Base-by-base conservation (phyloP, 2,113 vertebrate genomes). In the Rhizomys pruinosus region DNA sequence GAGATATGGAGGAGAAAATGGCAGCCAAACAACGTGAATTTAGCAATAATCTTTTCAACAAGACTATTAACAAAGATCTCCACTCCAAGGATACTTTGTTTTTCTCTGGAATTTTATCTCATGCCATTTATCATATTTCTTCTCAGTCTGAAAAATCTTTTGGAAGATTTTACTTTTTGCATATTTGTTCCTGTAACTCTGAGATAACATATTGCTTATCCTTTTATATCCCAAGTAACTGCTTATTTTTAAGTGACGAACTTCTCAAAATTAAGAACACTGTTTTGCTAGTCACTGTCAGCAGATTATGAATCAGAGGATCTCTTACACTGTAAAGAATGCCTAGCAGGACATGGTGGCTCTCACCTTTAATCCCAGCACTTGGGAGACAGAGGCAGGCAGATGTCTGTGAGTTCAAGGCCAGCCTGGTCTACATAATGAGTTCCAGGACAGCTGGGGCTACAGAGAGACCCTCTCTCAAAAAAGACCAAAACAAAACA, bases 231-330 rank as follows among this genome's bases (percentile, higher is more conserved):
- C 77, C 23, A 89, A 5, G 19, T 78, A 84, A 87, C 25, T 81
- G 47, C 66, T 7, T 84, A 32, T n/a, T 92, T 95, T 92, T 91
- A 87, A 95, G 64, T 92, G 32, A 79, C 57, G 10, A 89, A 87
- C 9, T 76, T 89, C 25, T 34, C 85, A 59, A 92, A 78, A 52
- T 85, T 95, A 86, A 42, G 34, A 66, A 55, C 29, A 82, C 66
- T 82, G 12, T 91, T 59, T 82, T 72, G n/a, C 17, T 72, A 79
- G n/a, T 87, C 39, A 94, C 5, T 84, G 5, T 77, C 76, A 52
- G 84, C 25, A 79, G 29, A 91, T 81, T 37, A 57, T 77, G 44
- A 89, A 71, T 72, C 69, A 81, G 1, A 88, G 7, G n/a, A 61
- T 34, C 4, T 96, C 93, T 44, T 32, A 42, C 39, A 79, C 4